Conservation (phyloP, 2,888 invertebrate species). For the Trimorus sp. region DNA sequence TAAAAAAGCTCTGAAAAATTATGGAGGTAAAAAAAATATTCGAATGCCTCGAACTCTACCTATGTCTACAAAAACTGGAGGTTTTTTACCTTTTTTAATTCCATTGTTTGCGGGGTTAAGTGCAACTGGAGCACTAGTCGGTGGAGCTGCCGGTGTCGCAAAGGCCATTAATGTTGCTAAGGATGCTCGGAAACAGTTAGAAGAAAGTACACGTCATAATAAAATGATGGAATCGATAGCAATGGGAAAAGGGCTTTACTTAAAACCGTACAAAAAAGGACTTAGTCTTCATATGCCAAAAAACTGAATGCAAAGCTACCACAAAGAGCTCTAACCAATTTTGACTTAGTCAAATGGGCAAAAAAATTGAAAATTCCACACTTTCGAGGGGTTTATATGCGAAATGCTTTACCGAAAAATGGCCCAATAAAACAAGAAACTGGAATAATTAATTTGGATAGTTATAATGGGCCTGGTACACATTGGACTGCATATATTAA, state of each 20-base stretch:
- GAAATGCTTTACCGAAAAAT: constrained; percentile 64
- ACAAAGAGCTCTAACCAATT: no score
- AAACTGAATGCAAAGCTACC: constrained; percentile 69
- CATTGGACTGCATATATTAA: constrained; percentile 60
- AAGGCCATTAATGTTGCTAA: constrained; percentile 76
- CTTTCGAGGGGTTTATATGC: constrained; percentile 76
- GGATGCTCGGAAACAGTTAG: no score
- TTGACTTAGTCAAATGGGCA: constrained; percentile 72
- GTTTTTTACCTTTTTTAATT: constrained; percentile 67
- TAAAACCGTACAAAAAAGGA: constrained; percentile 36
- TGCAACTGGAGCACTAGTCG: constrained; percentile 73
- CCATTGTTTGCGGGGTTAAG: constrained; percentile 70
- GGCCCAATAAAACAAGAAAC: constrained; percentile 24
- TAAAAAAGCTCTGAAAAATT: constrained; percentile 16
- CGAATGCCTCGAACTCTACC: constrained; percentile 23
- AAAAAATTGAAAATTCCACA: constrained; percentile 69
- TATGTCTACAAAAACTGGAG: constrained; percentile 51
- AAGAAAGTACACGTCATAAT: constrained; percentile 69
- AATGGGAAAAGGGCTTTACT: no score
- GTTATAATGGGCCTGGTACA: not conserved
- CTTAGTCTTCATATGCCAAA: constrained; percentile 25
- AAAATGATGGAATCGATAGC: constrained; percentile 14
- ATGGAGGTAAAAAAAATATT: constrained; percentile 24
- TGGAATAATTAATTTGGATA: constrained; percentile 49
- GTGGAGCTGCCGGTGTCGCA: constrained; percentile 75